Percentiles rank a stretch among this genome's conserved stretches.
Evolutionary conservation across 2,797 vertebrate genomes (phyloP).

Genomic region (Paguma larvata): DNA sequence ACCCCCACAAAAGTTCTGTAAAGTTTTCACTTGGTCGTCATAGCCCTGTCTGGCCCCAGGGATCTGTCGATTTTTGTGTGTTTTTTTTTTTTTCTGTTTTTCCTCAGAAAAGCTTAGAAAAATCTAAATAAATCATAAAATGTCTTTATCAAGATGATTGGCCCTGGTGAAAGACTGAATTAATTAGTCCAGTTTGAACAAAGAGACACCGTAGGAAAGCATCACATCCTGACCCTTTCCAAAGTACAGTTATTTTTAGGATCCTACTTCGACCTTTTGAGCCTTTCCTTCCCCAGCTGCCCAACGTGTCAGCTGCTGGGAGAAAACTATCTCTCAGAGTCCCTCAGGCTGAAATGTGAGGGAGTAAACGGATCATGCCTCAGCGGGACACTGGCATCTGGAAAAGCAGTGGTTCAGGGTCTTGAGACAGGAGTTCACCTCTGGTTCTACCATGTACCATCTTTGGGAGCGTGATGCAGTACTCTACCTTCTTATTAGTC

Average conservation of each 20-base stretch:
- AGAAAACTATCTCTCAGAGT: slow-evolving; percentile 30
- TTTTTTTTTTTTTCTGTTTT: background rate
- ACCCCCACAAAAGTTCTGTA: background rate
- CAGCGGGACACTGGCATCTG: background rate
- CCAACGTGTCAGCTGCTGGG: background rate
- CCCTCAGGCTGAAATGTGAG: background rate
- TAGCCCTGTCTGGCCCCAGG: background rate
- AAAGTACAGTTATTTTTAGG: background rate
- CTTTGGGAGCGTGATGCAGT: background rate
- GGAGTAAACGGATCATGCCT: background rate
- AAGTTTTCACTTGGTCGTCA: background rate
- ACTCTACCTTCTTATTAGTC: background rate
- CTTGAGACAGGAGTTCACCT: background rate
- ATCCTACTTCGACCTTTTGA: background rate
- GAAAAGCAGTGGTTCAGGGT: background rate
- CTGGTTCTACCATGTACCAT: background rate
- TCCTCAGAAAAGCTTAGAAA: background rate
- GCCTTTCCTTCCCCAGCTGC: background rate
- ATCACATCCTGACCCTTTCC: background rate
- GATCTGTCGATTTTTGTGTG: background rate
- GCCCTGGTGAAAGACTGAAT: slow-evolving; percentile 74
- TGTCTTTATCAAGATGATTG: slow-evolving; percentile 76
- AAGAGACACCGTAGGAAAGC: slow-evolving; percentile 63
- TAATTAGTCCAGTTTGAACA: slow-evolving; percentile 79
- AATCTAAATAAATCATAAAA: slow-evolving; percentile 83